Conservation (phyloP, 2,888 invertebrate species). For the Bugula neritina region DNA sequence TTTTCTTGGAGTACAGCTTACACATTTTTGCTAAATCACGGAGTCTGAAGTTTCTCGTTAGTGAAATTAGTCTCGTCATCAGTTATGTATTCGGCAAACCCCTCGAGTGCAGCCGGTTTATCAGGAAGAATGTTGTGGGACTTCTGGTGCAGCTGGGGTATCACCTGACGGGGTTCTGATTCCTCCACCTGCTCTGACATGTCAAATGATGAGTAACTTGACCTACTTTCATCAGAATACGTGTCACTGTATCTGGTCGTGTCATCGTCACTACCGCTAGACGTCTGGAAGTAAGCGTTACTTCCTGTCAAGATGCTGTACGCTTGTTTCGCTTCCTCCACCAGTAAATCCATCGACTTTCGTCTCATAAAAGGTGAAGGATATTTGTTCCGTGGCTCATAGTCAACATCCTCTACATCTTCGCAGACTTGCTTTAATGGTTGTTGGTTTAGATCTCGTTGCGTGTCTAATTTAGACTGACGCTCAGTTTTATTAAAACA, state of each 20-base stretch:
- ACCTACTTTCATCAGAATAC: slow-evolving; percentile 20
- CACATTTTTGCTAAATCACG: no score
- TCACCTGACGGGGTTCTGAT: not conserved
- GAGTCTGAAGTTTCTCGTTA: no score
- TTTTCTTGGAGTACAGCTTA: no score
- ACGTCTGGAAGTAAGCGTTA: not conserved
- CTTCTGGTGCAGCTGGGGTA: not conserved
- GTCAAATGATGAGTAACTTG: slow-evolving; percentile 20
- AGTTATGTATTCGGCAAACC: not conserved
- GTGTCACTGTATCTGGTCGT: slow-evolving; percentile 9
- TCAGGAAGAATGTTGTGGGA: not conserved
- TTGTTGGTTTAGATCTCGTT: no score
- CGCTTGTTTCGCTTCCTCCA: slow-evolving; percentile 22
- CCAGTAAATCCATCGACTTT: not conserved
- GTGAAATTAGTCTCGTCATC: no score
- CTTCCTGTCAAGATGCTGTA: not conserved
- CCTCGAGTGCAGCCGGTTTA: not conserved
- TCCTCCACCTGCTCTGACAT: slow-evolving; percentile 15
- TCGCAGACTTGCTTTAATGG: no score
- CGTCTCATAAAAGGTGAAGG: not conserved
- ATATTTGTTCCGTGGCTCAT: not conserved
- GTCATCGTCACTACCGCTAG: not conserved
- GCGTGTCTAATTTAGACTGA: no score
- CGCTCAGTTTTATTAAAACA: no score
- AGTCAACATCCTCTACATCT: not conserved